Conservation (phyloP, 2,888 invertebrate genomes). For the Malthinus flaveolus region DNA sequence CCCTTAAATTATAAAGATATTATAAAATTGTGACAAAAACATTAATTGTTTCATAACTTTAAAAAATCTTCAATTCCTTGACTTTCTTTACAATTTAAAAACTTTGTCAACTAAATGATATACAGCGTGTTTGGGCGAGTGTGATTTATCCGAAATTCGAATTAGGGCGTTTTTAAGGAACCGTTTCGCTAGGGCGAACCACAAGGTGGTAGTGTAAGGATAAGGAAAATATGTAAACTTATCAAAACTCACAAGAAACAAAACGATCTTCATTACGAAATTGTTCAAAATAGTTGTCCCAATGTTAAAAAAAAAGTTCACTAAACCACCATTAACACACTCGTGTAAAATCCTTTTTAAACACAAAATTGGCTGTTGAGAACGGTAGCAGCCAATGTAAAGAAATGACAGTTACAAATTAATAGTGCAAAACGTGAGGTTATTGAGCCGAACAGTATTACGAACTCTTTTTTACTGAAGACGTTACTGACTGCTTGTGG, state of each 20-base stretch:
- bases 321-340: slow-evolving; percentile 4
- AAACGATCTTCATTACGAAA: slow-evolving; percentile 10
- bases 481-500: slow-evolving; percentile 17
- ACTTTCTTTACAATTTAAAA: no score
- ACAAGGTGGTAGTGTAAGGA: no score
- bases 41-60: no score
- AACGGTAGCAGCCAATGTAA: slow-evolving; percentile 1
- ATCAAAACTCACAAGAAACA: slow-evolving; percentile 14
- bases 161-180: no score
- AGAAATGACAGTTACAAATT: slow-evolving; percentile 23
- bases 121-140: no score
- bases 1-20: no score
- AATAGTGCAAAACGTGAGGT: slow-evolving; percentile 28
- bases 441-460: slow-evolving; percentile 23
- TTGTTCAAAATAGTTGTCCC: no score
- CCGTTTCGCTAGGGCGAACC: no score
- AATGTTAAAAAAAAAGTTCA: background rate
- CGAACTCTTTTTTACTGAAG: slow-evolving; percentile 20
- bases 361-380: slow-evolving; percentile 2
- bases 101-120: no score
- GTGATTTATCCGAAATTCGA: no score
- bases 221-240: background rate
- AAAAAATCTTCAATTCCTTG: no score
- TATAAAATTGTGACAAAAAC: no score
- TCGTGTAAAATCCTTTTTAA: background rate